Conservation (phyloP, 2,888 invertebrate genomes). For the Drosophila neotestacea region DNA sequence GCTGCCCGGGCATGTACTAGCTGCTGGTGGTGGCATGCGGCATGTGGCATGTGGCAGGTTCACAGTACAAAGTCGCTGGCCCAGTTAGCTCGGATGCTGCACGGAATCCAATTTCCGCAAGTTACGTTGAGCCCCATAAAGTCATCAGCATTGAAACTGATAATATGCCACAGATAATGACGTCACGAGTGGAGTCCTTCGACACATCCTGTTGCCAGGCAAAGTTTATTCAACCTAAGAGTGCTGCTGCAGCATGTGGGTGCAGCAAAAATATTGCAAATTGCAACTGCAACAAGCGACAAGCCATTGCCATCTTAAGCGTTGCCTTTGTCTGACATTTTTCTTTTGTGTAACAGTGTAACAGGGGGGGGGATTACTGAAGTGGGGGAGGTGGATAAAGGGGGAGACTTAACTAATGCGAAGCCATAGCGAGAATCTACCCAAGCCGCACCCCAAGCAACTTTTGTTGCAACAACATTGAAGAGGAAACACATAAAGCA, state of each 20-base stretch:
- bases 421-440: conserved; percentile 56
- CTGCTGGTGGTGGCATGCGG: conserved; percentile 18
- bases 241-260: conserved; percentile 19
- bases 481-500: conserved; percentile 45
- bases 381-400: not conserved
- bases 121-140: not conserved
- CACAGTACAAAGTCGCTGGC: conserved; percentile 53
- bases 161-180: conserved; percentile 22
- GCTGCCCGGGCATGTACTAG: not conserved
- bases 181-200: conserved; percentile 26
- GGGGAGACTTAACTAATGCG: conserved; percentile 38
- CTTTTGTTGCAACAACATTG: conserved; percentile 19
- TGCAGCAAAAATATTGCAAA: conserved; percentile 33
- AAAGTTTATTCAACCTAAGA: conserved; percentile 70
- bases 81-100: conserved; percentile 43
- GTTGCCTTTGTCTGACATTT: conserved; percentile 49
- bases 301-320: conserved; percentile 49
- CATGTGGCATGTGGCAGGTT: conserved; percentile 49
- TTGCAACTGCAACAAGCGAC: conserved; percentile 22
- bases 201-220: conserved; percentile 54
- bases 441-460: conserved; percentile 48
- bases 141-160: conserved; percentile 10
- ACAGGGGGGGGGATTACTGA: no score
- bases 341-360: conserved; percentile 9
- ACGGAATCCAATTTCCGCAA: conserved; percentile 66